These are phyloP conservation scores for Spodoptera picta DNA, from an alignment of 2,888 invertebrate species.

Conservation along the genomic window DNA sequence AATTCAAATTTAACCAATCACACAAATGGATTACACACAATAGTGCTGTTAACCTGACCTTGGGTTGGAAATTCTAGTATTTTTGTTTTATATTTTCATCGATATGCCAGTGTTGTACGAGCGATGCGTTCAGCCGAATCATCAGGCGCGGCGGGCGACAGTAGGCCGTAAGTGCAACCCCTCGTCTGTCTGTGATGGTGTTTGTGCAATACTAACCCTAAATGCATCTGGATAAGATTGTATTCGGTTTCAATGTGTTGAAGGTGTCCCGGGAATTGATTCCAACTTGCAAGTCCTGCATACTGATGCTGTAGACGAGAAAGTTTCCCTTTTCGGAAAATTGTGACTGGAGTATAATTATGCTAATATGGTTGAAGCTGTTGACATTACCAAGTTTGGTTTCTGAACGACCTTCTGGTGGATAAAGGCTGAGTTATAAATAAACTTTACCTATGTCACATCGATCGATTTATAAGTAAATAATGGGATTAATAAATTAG, in stretches of 20 bases:
- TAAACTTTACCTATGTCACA: constrained; percentile 55
- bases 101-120: constrained; percentile 81
- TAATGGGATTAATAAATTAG: constrained; percentile 36
- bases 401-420: constrained; percentile 62
- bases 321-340: constrained; percentile 67
- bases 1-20: constrained; percentile 65
- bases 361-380: constrained; percentile 61
- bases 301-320: constrained; percentile 66
- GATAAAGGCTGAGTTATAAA: constrained; percentile 60
- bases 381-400: constrained; percentile 67
- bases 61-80: constrained; percentile 57
- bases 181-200: constrained; percentile 61
- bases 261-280: constrained; percentile 59
- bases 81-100: constrained; percentile 56
- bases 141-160: constrained; percentile 73
- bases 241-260: constrained; percentile 48
- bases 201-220: constrained; percentile 62
- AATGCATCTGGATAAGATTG: constrained; percentile 53
- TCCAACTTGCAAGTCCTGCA: constrained; percentile 62
- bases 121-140: constrained; percentile 76
- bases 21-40: constrained; percentile 73
- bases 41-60: constrained; percentile 79
- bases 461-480: constrained; percentile 49
- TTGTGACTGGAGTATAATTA: constrained; percentile 57
- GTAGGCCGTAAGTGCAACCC: constrained; percentile 80